Evolutionary conservation across 2,888 invertebrate species (phyloP).

Genomic region (Pharmacophagus antenor): DNA sequence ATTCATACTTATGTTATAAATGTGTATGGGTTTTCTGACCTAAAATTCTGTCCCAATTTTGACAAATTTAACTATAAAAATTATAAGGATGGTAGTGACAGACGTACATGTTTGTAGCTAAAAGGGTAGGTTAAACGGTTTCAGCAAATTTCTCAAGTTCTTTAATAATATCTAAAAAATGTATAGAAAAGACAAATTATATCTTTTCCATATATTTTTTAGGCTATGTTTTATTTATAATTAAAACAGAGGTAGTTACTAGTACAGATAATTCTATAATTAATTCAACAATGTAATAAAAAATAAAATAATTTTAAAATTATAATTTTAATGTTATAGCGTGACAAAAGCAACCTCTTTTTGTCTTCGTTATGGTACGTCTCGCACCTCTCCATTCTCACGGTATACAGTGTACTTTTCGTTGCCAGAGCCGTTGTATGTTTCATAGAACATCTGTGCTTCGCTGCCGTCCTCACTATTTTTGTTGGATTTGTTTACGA

Average conservation of each 20-base stretch:
- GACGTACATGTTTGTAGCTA: too few species aligned
- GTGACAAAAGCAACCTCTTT: constrained; percentile 44
- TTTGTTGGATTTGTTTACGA: constrained; percentile 40
- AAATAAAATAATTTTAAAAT: too few species aligned
- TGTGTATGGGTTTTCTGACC: not conserved
- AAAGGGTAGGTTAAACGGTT: too few species aligned
- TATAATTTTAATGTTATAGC: constrained; percentile 11
- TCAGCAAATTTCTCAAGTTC: too few species aligned
- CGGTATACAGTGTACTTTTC: constrained; percentile 47
- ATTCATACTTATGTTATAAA: not conserved
- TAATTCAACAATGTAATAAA: too few species aligned
- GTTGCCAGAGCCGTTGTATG: constrained; percentile 38
- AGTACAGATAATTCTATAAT: too few species aligned
- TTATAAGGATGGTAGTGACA: not conserved
- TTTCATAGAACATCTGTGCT: constrained; percentile 33
- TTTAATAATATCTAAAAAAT: too few species aligned
- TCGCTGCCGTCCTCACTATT: constrained; percentile 35
- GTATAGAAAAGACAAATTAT: too few species aligned
- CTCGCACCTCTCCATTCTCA: constrained; percentile 54
- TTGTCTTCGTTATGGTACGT: constrained; percentile 54
- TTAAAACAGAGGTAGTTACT: too few species aligned
- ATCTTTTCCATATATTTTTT: too few species aligned
- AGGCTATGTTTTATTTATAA: too few species aligned
- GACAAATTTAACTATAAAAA: not conserved
- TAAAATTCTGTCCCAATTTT: not conserved